phyloP scores from a whole-genome alignment of 2,113 vertebrate species.

The Pica pica region DNA sequence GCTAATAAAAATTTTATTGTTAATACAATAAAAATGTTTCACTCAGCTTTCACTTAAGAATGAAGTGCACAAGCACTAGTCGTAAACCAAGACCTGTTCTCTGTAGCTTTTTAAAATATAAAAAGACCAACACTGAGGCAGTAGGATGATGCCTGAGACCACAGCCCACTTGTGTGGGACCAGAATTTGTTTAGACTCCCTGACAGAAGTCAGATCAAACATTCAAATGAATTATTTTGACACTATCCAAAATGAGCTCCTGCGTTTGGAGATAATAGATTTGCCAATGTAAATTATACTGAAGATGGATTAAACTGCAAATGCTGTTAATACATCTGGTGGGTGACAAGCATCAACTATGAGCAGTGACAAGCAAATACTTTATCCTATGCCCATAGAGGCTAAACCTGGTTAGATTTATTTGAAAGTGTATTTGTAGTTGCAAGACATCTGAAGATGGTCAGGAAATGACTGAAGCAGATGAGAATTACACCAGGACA shows the following conservation, averaged over 20 bases:
- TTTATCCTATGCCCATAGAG: background rate
- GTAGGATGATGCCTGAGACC: background rate
- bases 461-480: background rate
- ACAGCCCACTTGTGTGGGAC: background rate
- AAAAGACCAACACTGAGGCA: background rate
- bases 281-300: background rate
- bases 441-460: background rate
- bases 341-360: background rate
- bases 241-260: background rate
- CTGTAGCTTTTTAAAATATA: background rate
- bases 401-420: background rate
- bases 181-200: background rate
- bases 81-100: background rate
- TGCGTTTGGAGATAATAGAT: background rate
- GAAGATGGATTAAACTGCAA: background rate
- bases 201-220: background rate
- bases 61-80: background rate
- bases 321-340: background rate
- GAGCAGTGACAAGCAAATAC: background rate
- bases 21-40: background rate
- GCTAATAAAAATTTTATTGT: background rate
- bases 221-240: background rate
- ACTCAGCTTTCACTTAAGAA: background rate
- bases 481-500: background rate
- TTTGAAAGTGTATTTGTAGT: background rate